These are phyloP conservation scores for Diploptera punctata DNA, from an alignment of 2,888 invertebrate species.

Conservation along the genomic window DNA sequence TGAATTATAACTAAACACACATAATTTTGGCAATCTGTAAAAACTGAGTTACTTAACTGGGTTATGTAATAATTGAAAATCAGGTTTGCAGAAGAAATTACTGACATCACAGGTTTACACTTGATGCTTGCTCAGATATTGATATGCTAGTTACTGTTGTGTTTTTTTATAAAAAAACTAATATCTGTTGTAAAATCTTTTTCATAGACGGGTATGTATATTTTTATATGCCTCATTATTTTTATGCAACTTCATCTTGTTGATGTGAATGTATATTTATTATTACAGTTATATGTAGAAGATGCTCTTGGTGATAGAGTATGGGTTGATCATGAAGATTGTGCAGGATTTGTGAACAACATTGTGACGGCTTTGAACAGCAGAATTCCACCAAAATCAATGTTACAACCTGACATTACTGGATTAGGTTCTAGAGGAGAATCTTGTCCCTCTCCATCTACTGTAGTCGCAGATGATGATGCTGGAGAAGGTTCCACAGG, in stretches of 20 bases:
- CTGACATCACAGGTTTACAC: too few species aligned
- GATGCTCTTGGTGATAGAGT: slow-evolving; percentile 92
- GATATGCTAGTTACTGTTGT: too few species aligned
- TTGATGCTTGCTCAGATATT: too few species aligned
- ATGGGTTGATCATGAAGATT: slow-evolving; percentile 94
- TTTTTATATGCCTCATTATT: too few species aligned
- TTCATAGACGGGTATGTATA: too few species aligned
- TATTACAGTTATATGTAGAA: slow-evolving; percentile 82
- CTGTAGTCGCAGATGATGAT: slow-evolving; percentile 31
- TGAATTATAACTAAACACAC: too few species aligned
- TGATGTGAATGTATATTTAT: not conserved
- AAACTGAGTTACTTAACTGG: too few species aligned
- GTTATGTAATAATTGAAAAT: too few species aligned
- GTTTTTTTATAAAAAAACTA: too few species aligned
- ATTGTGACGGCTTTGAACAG: slow-evolving; percentile 86
- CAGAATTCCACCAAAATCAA: slow-evolving; percentile 72
- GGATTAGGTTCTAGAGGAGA: slow-evolving; percentile 29
- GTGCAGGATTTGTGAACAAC: slow-evolving; percentile 90
- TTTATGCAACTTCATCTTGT: not conserved
- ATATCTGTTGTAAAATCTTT: too few species aligned
- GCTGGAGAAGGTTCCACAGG: slow-evolving; percentile 54
- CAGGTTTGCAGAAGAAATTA: too few species aligned
- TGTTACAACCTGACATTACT: slow-evolving; percentile 61
- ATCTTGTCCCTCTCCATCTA: slow-evolving; percentile 35
- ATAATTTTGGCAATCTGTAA: too few species aligned